A percentile compares a stretch with the other conserved stretches of the same genome.
phyloP scores from a whole-genome alignment of 2,888 invertebrate species.

The Patella caerulea region DNA sequence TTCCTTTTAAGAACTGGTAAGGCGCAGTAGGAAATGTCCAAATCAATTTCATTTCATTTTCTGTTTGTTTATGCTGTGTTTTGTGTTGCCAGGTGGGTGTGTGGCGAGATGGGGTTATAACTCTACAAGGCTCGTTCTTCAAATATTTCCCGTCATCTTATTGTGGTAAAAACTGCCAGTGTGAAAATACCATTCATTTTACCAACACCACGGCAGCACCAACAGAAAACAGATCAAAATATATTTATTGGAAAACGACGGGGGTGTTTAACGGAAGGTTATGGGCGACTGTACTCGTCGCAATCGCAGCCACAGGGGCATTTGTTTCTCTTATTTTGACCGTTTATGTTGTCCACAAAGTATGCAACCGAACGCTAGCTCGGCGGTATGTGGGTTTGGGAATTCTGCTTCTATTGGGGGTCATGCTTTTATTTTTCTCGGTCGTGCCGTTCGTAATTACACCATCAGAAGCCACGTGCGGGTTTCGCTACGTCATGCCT shows the following conservation, averaged over 20 bases:
- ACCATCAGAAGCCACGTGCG: constrained; percentile 70
- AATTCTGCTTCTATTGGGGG: constrained; percentile 71
- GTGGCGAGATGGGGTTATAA: constrained; percentile 39
- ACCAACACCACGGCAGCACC: constrained; percentile 17
- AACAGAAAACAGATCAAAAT: constrained; percentile 24
- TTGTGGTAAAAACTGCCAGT: constrained; percentile 42
- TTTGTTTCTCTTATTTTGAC: constrained; percentile 87
- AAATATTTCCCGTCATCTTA: constrained; percentile 25
- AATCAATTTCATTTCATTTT: too few relatives aligned
- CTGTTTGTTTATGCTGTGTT: too few relatives aligned
- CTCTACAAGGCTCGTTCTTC: constrained; percentile 27
- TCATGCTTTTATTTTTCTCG: constrained; percentile 69
- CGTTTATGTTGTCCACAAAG: constrained; percentile 86
- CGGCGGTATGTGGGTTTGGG: constrained; percentile 65
- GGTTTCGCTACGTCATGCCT: constrained; percentile 70
- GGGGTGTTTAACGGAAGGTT: constrained; percentile 70
- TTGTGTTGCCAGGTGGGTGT: constrained; percentile 39
- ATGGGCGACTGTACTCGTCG: constrained; percentile 91
- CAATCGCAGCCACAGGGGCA: constrained; percentile 86
- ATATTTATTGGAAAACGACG: constrained; percentile 38
- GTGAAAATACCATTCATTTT: constrained; percentile 38
- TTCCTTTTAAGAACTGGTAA: too few relatives aligned
- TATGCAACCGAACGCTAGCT: constrained; percentile 69
- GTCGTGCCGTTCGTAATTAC: constrained; percentile 71
- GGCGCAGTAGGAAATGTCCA: too few relatives aligned